These are phyloP conservation scores for Theretra japonica DNA, from an alignment of 2,888 invertebrate species.

Conservation along the genomic window DNA sequence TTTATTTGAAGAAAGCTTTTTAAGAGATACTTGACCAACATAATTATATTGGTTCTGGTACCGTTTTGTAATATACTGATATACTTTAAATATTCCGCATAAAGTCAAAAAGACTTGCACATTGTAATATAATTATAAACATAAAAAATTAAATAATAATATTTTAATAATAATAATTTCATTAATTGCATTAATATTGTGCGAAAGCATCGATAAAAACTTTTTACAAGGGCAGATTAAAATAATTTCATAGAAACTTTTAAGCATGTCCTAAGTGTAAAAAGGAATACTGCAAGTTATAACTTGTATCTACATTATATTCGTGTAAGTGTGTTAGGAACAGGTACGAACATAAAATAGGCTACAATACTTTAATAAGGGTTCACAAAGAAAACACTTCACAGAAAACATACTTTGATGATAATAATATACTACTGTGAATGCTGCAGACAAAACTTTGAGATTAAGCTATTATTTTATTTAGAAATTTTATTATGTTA, in stretches of 20 bases:
- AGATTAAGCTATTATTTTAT: not conserved
- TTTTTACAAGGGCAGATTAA: too few relatives aligned
- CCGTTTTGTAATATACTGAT: conserved; percentile 34
- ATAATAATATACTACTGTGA: not conserved
- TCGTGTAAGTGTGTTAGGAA: not conserved
- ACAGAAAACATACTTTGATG: not conserved
- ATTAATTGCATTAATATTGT: too few relatives aligned
- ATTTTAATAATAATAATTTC: too few relatives aligned
- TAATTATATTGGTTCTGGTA: conserved; percentile 42
- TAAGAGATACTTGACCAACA: conserved; percentile 56
- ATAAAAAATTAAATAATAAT: too few relatives aligned
- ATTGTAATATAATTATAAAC: too few relatives aligned
- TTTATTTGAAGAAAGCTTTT: conserved; percentile 52
- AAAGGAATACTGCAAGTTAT: too few relatives aligned
- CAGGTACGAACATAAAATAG: not conserved
- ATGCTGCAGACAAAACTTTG: not conserved
- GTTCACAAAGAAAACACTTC: not conserved
- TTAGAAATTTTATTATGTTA: conserved; percentile 31
- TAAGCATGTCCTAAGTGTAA: too few relatives aligned
- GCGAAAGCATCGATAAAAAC: too few relatives aligned
- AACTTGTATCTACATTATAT: too few relatives aligned
- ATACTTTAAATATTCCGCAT: not conserved
- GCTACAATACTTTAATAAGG: not conserved
- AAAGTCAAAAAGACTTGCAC: too few relatives aligned
- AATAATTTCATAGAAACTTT: too few relatives aligned